Conservation (phyloP, 1,140 invertebrate genomes). For the Pseudomyrmex cubaensis region DNA sequence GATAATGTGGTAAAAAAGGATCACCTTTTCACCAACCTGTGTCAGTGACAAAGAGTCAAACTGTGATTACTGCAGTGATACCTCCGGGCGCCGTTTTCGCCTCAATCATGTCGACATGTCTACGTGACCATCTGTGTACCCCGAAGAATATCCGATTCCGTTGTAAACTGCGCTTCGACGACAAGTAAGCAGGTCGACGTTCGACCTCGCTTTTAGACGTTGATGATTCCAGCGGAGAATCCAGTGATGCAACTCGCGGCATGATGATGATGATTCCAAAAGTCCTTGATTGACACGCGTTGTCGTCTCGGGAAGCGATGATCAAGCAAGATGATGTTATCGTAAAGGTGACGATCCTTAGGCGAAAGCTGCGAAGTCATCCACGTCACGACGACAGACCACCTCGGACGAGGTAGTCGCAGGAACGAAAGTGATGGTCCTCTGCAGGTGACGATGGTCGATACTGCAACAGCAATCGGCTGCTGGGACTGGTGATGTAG, state of each 20-base stretch:
- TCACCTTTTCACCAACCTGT: slow-evolving; percentile 77
- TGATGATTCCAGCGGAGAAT: slow-evolving; percentile 33
- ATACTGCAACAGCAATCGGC: slow-evolving; percentile 7
- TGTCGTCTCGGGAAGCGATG: slow-evolving; percentile 6
- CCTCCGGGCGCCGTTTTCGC: slow-evolving; percentile 63
- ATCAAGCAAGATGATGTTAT: slow-evolving; percentile 1
- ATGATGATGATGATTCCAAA: slow-evolving; percentile 18
- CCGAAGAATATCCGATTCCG: slow-evolving; percentile 43
- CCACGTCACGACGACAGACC: slow-evolving; percentile 4
- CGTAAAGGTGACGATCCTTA: slow-evolving; percentile 7
- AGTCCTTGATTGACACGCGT: slow-evolving; percentile 7
- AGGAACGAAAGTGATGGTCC: background rate
- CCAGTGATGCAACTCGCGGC: background rate
- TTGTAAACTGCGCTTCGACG: slow-evolving; percentile 42
- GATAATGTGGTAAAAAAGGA: slow-evolving; percentile 73
- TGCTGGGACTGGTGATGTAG: slow-evolving; percentile 3
- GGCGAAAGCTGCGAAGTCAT: slow-evolving; percentile 26
- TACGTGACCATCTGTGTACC: slow-evolving; percentile 24
- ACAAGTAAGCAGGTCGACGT: slow-evolving; percentile 23
- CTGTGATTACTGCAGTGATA: slow-evolving; percentile 68
- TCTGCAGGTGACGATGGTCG: slow-evolving; percentile 9
- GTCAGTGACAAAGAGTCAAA: slow-evolving; percentile 75
- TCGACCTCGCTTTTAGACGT: background rate
- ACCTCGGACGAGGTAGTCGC: slow-evolving; percentile 42
- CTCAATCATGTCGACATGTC: slow-evolving; percentile 46